These are phyloP conservation scores for Argyra leucocephala DNA, from an alignment of 2,888 invertebrate species.

Conservation along the genomic window DNA sequence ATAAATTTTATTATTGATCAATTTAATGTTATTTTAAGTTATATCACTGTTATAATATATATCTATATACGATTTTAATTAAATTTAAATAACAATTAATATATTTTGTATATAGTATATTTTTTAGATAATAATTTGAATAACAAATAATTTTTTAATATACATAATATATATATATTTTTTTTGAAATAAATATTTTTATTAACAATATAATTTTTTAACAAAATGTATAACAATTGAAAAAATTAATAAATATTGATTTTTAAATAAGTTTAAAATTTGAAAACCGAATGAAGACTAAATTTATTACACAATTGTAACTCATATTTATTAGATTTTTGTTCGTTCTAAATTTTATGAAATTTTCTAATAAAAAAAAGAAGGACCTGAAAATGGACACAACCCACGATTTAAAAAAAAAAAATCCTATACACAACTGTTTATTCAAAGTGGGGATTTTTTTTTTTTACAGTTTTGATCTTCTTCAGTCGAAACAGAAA, in stretches of 20 bases:
- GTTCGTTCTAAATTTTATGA: not conserved
- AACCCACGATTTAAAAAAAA: not conserved
- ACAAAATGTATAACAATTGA: not conserved
- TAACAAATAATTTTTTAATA: not conserved
- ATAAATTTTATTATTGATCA: too few species aligned
- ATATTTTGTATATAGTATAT: too few species aligned
- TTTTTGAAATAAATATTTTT: too few species aligned
- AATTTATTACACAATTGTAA: not conserved
- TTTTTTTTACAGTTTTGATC: not conserved
- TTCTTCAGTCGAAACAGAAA: not conserved
- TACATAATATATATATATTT: too few species aligned
- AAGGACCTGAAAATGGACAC: too few species aligned
- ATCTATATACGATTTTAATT: too few species aligned
- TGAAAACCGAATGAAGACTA: slow-evolving; percentile 4
- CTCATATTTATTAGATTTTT: slow-evolving; percentile 3
- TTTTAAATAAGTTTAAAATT: not conserved
- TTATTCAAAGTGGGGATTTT: too few species aligned
- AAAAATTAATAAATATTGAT: not conserved
- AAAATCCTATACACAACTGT: not conserved
- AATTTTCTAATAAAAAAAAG: not conserved
- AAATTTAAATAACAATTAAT: too few species aligned
- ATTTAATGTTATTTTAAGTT: too few species aligned
- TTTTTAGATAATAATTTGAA: not conserved
- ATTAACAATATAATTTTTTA: too few species aligned
- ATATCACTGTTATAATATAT: too few species aligned